Conservation (phyloP, 2,888 invertebrate species). For the Merodon equestris region DNA sequence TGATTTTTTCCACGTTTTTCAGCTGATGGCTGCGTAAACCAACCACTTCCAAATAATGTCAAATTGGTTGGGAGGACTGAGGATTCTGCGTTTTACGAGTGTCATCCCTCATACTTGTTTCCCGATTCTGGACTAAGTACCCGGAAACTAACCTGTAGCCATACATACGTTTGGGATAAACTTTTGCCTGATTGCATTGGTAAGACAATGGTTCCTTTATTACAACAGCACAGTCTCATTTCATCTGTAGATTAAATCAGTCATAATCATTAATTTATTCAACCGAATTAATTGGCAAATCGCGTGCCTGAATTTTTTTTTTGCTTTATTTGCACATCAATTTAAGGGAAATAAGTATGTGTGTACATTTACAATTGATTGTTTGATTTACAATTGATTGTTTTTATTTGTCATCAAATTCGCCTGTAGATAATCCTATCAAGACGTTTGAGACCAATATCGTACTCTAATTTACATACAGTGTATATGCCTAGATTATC, state of each 20-base stretch:
- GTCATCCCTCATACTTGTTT: slow-evolving; percentile 85
- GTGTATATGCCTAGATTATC: no score
- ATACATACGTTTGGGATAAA: slow-evolving; percentile 84
- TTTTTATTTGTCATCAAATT: no score
- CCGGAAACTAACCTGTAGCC: slow-evolving; percentile 83
- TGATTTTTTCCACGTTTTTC: slow-evolving; percentile 44
- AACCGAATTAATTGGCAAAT: no score
- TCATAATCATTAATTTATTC: slow-evolving; percentile 12
- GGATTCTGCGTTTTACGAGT: slow-evolving; percentile 84
- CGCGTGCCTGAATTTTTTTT: no score
- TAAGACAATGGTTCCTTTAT: slow-evolving; percentile 77
- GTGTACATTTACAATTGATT: no score
- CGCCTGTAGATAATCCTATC: no score
- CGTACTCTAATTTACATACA: no score
- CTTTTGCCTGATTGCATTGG: slow-evolving; percentile 83
- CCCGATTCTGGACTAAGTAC: slow-evolving; percentile 83
- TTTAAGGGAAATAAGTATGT: no score
- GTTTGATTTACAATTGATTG: no score
- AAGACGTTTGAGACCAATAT: no score
- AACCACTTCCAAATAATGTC: slow-evolving; percentile 83
- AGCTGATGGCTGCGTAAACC: slow-evolving; percentile 86
- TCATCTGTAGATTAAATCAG: slow-evolving; percentile 7
- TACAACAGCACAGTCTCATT: neutral
- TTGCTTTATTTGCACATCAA: no score
- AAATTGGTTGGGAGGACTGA: slow-evolving; percentile 84